These are phyloP conservation scores for Odontomyia ornata DNA, from an alignment of 2,888 invertebrate genomes.

Conservation along the genomic window DNA sequence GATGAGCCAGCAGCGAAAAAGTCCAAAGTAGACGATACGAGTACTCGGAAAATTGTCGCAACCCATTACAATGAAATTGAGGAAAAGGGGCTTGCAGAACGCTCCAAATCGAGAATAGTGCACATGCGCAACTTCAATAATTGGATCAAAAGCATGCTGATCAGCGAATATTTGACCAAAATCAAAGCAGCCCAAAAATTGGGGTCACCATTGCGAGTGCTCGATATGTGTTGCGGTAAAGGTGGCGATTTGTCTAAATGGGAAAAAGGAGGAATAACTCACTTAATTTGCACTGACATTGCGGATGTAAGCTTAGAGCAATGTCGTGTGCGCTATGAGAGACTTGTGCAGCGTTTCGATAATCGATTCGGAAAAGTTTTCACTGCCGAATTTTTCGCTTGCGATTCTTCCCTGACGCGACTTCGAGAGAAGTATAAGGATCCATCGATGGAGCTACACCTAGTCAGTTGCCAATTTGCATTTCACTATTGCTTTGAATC, in stretches of 20 bases:
- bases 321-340: constrained; percentile 83
- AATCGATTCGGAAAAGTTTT: constrained; percentile 68
- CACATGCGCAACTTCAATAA: constrained; percentile 97
- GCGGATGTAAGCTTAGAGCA: constrained; percentile 92
- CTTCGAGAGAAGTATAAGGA: constrained; percentile 81
- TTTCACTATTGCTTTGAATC: constrained; percentile 97
- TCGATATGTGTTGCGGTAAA: constrained; percentile 98
- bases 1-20: constrained; percentile 57
- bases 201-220: constrained; percentile 75
- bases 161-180: constrained; percentile 80
- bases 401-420: constrained; percentile 88
- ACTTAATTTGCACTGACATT: constrained; percentile 91
- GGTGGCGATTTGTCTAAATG: constrained; percentile 99
- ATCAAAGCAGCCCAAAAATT: constrained; percentile 72
- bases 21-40: constrained; percentile 54
- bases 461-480: constrained; percentile 97
- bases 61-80: constrained; percentile 92
- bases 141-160: constrained; percentile 97
- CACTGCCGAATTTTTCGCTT: constrained; percentile 88
- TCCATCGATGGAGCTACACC: constrained; percentile 80
- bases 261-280: constrained; percentile 81
- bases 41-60: constrained; percentile 71
- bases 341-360: constrained; percentile 66
- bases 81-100: constrained; percentile 80
- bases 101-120: constrained; percentile 90